Evolutionary conservation across 2,113 vertebrate species (phyloP), one percentile per base, ranked within the genome.

Genomic region (Oreochromis tanganicae): DNA sequence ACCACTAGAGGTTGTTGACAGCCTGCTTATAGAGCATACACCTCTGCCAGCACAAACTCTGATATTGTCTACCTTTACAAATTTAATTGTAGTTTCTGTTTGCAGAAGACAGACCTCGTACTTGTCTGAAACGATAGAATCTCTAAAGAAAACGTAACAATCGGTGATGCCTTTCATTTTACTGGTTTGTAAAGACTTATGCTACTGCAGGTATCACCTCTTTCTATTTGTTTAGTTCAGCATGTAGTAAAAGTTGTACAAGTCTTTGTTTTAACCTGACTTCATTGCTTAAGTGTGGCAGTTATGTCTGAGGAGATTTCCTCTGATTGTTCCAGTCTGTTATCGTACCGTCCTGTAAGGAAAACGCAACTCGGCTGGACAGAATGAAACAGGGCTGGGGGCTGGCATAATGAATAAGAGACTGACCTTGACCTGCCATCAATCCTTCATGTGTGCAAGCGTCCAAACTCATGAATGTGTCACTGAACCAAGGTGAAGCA

Each of bases 1-100:
- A 83, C 89, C 93, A 88, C 88, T 91, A 34, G 95, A 89, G 93
- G 91, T 89, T 85, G 84, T 1, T 24, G 24, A 56, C 41, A 46
- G 4, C 75, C 61, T 83, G 10, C 13, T 57, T 17, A 59, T 63
- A 16, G 29, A 79, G 24, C 56, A 56, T 55, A 27, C 13, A 32
- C 5, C 2, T 27, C 48, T 34, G n/a, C 16, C 13, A n/a, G 5
- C 9, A 41, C 17, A 17, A 66, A 63, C 21, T 71, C 24, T 21
- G 3, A 56, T 24, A 73, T 43, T 16, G 8, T 41, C 38, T 13
- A 43, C 8, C 21, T 73, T 73, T 46, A 10, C 8, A 11, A 27
- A 8, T 73, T 46, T 46, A 73, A 46, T 73, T 73, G 66, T 71
- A 71, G 66, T 17, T 27, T 73, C 9, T 73, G 13, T 7, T 73